Evolutionary conservation across 1,140 invertebrate species (phyloP).

Genomic region (Dermatophagoides farinae): DNA sequence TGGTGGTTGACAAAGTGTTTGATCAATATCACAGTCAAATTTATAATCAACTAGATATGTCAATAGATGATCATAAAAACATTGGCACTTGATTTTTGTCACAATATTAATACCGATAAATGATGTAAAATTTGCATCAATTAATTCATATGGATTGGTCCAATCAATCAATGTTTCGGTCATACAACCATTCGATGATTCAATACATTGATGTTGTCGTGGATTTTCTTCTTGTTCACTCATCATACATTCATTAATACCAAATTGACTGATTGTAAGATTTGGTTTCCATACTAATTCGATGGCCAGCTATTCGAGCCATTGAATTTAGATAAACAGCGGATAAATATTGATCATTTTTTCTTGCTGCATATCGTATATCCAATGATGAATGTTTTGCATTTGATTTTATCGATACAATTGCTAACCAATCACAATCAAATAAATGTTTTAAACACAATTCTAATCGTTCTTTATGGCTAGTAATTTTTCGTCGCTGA

Average conservation of each 20-base stretch:
- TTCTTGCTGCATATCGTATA: background rate
- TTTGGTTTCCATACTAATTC: conserved; percentile 55
- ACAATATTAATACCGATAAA: conserved; percentile 61
- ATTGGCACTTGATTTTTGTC: conserved; percentile 2
- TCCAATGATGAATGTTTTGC: background rate
- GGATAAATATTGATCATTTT: background rate
- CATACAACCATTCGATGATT: conserved; percentile 20
- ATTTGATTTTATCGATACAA: background rate
- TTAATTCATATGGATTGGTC: conserved; percentile 59
- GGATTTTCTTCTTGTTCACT: conserved; percentile 59
- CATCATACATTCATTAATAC: conserved; percentile 75
- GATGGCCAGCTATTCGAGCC: conserved; percentile 67
- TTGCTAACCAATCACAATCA: background rate
- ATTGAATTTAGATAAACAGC: conserved; percentile 78
- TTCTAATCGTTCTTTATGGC: conserved; percentile 62
- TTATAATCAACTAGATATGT: background rate
- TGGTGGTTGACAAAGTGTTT: background rate
- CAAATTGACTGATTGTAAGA: conserved; percentile 77
- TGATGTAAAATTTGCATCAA: conserved; percentile 87
- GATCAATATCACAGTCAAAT: background rate
- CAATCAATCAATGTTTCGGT: conserved; percentile 26
- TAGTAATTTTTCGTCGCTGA: conserved; percentile 55
- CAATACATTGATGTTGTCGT: conserved; percentile 31
- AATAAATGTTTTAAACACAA: background rate
- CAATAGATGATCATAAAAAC: background rate